A percentile compares a stretch with the other conserved stretches of the same genome.
Evolutionary conservation across 2,797 vertebrate genomes (phyloP).

Genomic region (Cyprinodon diabolis): DNA sequence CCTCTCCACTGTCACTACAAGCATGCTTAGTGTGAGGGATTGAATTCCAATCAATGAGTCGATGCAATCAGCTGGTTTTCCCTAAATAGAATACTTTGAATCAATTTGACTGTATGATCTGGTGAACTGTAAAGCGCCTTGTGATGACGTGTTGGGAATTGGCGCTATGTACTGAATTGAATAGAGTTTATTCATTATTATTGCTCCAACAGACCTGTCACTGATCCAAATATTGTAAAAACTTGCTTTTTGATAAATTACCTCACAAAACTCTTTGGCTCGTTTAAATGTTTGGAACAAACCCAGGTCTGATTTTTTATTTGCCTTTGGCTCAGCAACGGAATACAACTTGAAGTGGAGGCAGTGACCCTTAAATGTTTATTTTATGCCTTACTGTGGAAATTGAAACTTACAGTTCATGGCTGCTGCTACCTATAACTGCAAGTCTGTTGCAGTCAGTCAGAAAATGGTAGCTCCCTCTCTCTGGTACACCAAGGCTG

Average conservation of each 20-base stretch:
- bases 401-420: background rate
- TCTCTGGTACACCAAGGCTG: background rate
- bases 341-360: background rate
- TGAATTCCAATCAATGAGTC: too few relatives aligned
- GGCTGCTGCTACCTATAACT: background rate
- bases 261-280: background rate
- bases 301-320: background rate
- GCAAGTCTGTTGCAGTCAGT: background rate
- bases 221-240: background rate
- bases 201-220: background rate
- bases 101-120: too few relatives aligned
- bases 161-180: too few relatives aligned
- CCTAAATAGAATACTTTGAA: too few relatives aligned
- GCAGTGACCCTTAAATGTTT: background rate
- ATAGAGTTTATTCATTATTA: too few relatives aligned
- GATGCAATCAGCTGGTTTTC: too few relatives aligned
- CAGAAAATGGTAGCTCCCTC: background rate
- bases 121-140: too few relatives aligned
- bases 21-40: too few relatives aligned
- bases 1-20: too few relatives aligned
- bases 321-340: background rate
- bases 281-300: background rate
- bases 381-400: background rate
- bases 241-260: background rate
- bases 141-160: too few relatives aligned